A percentile compares a stretch with the other conserved stretches of the same genome.
Conservation (phyloP, 2,113 vertebrate genomes). For the Sceloporus tristichus region DNA sequence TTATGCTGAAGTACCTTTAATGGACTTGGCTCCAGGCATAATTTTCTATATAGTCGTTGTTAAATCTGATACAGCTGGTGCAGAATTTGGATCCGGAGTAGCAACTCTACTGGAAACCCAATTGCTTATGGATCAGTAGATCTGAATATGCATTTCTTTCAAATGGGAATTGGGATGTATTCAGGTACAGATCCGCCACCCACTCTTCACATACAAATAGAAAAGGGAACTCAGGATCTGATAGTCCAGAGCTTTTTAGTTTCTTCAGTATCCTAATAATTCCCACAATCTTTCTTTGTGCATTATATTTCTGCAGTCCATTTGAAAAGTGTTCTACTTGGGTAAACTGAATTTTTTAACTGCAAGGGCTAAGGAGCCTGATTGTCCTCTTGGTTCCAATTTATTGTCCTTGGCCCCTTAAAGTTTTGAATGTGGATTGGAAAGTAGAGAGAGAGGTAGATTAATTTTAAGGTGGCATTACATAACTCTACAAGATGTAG, state of each 20-base stretch:
- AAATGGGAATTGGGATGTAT: conserved; percentile 54
- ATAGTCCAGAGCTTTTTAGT: conserved; percentile 30
- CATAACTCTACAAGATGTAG: conserved; percentile 58
- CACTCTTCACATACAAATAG: background rate
- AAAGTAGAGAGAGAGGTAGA: conserved; percentile 19
- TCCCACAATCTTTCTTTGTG: conserved; percentile 44
- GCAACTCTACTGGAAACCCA: conserved; percentile 72
- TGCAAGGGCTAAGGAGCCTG: conserved; percentile 48
- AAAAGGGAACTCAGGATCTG: background rate
- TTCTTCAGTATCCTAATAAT: conserved; percentile 59
- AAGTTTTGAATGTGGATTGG: conserved; percentile 27
- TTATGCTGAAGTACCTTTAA: conserved; percentile 95
- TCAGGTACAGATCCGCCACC: conserved; percentile 33
- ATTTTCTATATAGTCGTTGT: conserved; percentile 83
- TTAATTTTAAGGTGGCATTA: conserved; percentile 69
- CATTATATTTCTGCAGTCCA: conserved; percentile 52
- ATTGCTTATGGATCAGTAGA: conserved; percentile 75
- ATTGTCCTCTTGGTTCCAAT: conserved; percentile 21
- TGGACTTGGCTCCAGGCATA: conserved; percentile 92
- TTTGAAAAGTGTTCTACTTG: conserved; percentile 56
- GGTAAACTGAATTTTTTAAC: conserved; percentile 11
- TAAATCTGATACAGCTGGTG: conserved; percentile 80
- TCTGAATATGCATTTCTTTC: conserved; percentile 74
- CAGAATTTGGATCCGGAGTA: conserved; percentile 78
- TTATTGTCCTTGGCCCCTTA: background rate